Base-by-base conservation (phyloP, 2,113 vertebrate genomes). In the Hymenochirus boettgeri region DNA sequence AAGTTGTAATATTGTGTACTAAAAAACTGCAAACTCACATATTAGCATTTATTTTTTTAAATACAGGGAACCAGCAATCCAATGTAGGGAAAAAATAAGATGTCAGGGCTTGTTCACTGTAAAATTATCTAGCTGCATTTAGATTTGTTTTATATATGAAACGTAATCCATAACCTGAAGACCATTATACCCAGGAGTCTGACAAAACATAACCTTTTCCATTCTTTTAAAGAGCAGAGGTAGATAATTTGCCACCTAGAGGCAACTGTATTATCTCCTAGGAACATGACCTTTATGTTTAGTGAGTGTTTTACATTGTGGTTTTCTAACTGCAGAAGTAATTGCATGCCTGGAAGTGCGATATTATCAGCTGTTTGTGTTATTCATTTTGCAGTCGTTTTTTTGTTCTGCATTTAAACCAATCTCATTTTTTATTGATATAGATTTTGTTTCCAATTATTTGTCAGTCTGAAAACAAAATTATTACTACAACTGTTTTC, bases 91-190 rank as follows among this genome's bases (percentile, higher is more conserved):
- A 57, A 10, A 45, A 61, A 1, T 19, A 31, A 65, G 37, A 23
- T 26, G 31, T 72, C 52, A 2, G 48, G 71, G n/a, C 35, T 27
- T 60, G 15, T 45, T 45, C 33, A 60, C 18, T 57, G 54, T 29
- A 54, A 27, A 18, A 54, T 54, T 4, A 27, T 54, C 13, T 31
- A 54, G 52, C 27, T 57, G 19, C 7, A 18, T 35, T 35, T 57
- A 22, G 8, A 18, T 22, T 57, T 57, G 31, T 57, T 57, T 57
- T 35, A 35, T 57, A 35, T 57, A 21, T 19, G 8, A 35, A 33
- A 57, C 26, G 33, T 29, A 57, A 57, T 33, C 54, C 31, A 57
- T 35, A 57, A 35, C 17, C 54, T 57, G 18, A 35, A 57, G 17
- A 35, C 18, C 54, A 35, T 48, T 35, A 37, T 37, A 57, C 54